Evolutionary conservation across 2,888 invertebrate genomes (phyloP).

Genomic region (Rhaphigaster nebulosa): DNA sequence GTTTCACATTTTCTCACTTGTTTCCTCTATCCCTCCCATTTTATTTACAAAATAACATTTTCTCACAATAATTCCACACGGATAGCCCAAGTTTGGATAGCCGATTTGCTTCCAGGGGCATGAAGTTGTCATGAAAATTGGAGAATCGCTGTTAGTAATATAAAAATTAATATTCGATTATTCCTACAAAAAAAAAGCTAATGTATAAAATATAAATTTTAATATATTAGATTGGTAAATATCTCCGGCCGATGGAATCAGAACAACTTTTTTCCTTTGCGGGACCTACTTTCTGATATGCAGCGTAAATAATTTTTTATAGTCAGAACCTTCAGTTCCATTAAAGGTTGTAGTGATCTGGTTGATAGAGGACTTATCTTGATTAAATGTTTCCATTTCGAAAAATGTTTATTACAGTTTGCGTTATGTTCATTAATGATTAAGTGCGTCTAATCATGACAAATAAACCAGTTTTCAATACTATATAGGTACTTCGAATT

Average conservation of each 20-base stretch:
- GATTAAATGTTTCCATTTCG: background rate
- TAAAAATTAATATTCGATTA: no score
- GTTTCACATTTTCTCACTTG: no score
- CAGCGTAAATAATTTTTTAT: conserved; percentile 1
- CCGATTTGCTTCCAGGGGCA: no score
- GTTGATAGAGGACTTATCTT: background rate
- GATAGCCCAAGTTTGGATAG: no score
- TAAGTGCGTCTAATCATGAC: background rate
- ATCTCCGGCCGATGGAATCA: background rate
- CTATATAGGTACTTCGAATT: background rate
- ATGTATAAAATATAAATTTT: background rate
- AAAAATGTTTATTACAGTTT: background rate
- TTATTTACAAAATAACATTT: no score
- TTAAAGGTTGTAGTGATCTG: background rate
- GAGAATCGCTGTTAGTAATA: no score
- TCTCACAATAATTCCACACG: no score
- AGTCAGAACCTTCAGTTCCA: background rate
- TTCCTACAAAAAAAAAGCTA: background rate
- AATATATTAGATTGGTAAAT: background rate
- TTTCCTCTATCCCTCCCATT: no score
- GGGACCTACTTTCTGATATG: conserved; percentile 7
- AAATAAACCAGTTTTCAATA: background rate
- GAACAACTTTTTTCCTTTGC: conserved; percentile 3
- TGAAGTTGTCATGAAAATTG: no score
- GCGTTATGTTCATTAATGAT: no score